These are phyloP conservation scores for Cyphomyrmex costatus DNA, from an alignment of 1,140 invertebrate species.

Conservation along the genomic window DNA sequence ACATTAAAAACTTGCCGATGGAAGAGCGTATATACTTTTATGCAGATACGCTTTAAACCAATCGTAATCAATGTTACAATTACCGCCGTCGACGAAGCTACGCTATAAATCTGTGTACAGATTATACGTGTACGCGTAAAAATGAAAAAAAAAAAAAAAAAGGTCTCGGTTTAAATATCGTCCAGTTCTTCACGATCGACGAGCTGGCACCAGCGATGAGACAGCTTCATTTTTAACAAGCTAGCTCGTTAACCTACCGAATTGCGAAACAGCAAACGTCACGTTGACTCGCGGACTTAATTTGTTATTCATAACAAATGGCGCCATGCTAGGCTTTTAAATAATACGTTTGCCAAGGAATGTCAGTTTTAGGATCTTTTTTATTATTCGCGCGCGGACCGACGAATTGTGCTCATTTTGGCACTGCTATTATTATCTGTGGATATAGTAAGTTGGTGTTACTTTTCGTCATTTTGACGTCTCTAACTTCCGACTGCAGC, in stretches of 20 bases:
- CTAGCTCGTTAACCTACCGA: constrained; percentile 49
- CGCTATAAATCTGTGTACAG: constrained; percentile 39
- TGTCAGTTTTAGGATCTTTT: constrained; percentile 13
- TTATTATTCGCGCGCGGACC: neutral
- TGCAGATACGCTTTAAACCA: constrained; percentile 60
- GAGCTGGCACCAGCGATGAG: constrained; percentile 35
- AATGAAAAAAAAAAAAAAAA: constrained; percentile 10
- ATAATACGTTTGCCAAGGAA: neutral
- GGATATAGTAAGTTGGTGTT: too few relatives aligned
- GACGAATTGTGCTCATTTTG: neutral
- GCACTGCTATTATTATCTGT: neutral
- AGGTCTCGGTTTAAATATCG: constrained; percentile 39
- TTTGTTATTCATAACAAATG: constrained; percentile 57
- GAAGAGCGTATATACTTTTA: constrained; percentile 60
- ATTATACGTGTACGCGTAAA: constrained; percentile 30
- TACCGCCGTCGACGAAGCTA: neutral
- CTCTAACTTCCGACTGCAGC: too few relatives aligned
- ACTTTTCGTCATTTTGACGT: too few relatives aligned
- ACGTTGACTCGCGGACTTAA: constrained; percentile 30
- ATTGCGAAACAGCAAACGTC: constrained; percentile 44
- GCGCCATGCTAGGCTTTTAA: neutral
- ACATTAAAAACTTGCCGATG: constrained; percentile 63
- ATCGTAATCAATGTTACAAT: constrained; percentile 55
- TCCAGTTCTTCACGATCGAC: constrained; percentile 34
- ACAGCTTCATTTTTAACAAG: constrained; percentile 58